These are phyloP conservation scores for Eonycteris spelaea DNA, from an alignment of 2,113 vertebrate genomes.

Conservation along the genomic window DNA sequence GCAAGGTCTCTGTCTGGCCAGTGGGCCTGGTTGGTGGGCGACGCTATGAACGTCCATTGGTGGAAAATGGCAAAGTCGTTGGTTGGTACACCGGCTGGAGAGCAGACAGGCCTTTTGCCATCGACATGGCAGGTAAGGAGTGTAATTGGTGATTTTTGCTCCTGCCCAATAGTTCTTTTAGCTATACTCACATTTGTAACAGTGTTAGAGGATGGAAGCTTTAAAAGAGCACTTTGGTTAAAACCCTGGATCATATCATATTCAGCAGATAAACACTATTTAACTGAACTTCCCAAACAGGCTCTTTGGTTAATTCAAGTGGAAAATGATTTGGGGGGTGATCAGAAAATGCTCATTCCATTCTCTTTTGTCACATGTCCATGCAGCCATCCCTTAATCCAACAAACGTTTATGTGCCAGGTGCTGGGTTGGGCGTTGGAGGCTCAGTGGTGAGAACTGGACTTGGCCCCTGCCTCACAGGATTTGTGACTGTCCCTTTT, in stretches of 20 bases:
- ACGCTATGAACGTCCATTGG: constrained; percentile 94
- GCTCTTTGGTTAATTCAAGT: background rate
- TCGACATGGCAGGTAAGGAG: constrained; percentile 97
- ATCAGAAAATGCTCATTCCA: background rate
- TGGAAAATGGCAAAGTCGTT: constrained; percentile 94
- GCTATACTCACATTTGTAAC: rapidly evolving
- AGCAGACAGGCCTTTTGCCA: constrained; percentile 95
- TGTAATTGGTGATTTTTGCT: rapidly evolving
- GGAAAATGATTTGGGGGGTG: background rate
- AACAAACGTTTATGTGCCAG: background rate
- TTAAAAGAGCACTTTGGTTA: background rate
- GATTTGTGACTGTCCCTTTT: background rate
- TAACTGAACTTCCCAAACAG: background rate
- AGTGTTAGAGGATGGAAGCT: background rate
- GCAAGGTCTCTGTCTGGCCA: constrained; percentile 95
- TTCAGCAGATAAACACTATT: background rate
- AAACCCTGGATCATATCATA: background rate
- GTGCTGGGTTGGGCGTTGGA: rapidly evolving
- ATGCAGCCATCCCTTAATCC: background rate
- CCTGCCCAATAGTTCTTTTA: background rate
- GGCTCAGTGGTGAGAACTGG: background rate
- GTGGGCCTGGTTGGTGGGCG: constrained; percentile 97
- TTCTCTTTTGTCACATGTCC: background rate
- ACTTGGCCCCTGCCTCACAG: background rate
- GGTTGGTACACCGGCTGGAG: constrained; percentile 99